A percentile compares a stretch with the other conserved stretches of the same genome.
Evolutionary conservation across 1,140 invertebrate genomes (phyloP).

Genomic region (Catajapyx aquilonaris): DNA sequence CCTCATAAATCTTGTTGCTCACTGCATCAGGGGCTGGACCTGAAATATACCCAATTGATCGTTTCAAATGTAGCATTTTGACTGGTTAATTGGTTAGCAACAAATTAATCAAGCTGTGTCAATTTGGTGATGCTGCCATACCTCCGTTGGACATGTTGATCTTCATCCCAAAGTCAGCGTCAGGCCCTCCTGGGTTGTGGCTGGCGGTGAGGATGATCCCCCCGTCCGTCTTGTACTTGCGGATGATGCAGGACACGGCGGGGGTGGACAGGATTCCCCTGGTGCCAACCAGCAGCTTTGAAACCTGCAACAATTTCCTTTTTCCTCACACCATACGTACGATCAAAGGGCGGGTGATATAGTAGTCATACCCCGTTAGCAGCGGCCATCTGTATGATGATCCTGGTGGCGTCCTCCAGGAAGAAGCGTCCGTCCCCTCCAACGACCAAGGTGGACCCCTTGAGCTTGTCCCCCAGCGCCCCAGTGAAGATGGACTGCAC

Average conservation of each 20-base stretch:
- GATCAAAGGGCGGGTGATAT: too few species aligned
- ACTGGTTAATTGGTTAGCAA: background rate
- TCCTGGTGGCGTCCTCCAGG: conserved; percentile 55
- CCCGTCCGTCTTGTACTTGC: conserved; percentile 65
- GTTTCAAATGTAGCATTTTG: conserved; percentile 5
- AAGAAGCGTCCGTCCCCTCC: conserved; percentile 95
- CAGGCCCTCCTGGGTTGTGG: conserved; percentile 94
- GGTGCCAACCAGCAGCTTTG: conserved; percentile 69
- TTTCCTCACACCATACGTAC: too few species aligned
- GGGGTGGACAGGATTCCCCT: conserved; percentile 92
- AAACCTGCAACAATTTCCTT: conserved; percentile 57
- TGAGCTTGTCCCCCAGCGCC: conserved; percentile 47
- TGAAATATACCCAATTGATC: conserved; percentile 10
- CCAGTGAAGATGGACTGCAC: conserved; percentile 74
- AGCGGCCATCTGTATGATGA: conserved; percentile 71
- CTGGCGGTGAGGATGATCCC: conserved; percentile 96
- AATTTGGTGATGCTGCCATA: conserved; percentile 13
- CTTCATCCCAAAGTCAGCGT: conserved; percentile 98
- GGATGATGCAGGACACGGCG: conserved; percentile 81
- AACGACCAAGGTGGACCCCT: conserved; percentile 60
- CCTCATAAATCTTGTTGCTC: conserved; percentile 71
- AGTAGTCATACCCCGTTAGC: conserved; percentile 55
- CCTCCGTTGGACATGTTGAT: conserved; percentile 93
- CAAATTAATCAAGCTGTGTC: too few species aligned
- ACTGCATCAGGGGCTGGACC: conserved; percentile 77